Evolutionary conservation across 2,888 invertebrate species (phyloP), one percentile per base, ranked within the genome.

Genomic region (Oxyscelio sp.): DNA sequence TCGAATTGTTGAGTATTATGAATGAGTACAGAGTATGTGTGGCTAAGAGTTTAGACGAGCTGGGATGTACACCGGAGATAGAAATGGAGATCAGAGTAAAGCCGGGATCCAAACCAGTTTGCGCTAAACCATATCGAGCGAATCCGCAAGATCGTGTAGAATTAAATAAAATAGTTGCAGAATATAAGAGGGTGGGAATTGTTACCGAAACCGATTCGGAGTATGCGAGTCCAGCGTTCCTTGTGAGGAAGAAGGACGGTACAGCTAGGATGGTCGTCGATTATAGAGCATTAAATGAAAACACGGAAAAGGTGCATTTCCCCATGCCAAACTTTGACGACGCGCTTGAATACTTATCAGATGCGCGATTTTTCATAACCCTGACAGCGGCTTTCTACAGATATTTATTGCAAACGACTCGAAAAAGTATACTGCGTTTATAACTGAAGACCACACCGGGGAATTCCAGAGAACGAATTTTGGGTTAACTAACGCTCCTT

Each of bases 151-250:
- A 85, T n/a, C 54, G 45, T n/a, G n/a, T 4, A 40, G 40, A 45
- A 13, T 17, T 58, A 13, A 17, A 58, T 13, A 17, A 31, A 4
- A 58, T 24, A 11, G 22, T 34, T 19, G 24, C 6, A 4, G 34
- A 58, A 31, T 63, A 63, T 9, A 65, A 27, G 6, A 27, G 6
- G 27, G 27, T 6, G 6, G 27, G 27, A 3, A 27, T 88, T 11
- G 87, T 84, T 9, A 83, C 61, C 1, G 86, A 87, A 8, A 88
- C 86, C 6, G 56, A 13, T 27, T 87, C 88, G 3, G 45, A 24
- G 15, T 58, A 15, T n/a, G 58, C 63, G 9, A 63, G 63, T 40
- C 9, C 43, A 15, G 63, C 48, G 71, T 58, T 88, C 11, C 43
- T 87, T 1, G 82, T 86, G 0, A 59, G 43, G 2, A 87, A 88